These are phyloP conservation scores for Phaonia tiefii DNA, from an alignment of 2,888 invertebrate genomes.

Conservation along the genomic window DNA sequence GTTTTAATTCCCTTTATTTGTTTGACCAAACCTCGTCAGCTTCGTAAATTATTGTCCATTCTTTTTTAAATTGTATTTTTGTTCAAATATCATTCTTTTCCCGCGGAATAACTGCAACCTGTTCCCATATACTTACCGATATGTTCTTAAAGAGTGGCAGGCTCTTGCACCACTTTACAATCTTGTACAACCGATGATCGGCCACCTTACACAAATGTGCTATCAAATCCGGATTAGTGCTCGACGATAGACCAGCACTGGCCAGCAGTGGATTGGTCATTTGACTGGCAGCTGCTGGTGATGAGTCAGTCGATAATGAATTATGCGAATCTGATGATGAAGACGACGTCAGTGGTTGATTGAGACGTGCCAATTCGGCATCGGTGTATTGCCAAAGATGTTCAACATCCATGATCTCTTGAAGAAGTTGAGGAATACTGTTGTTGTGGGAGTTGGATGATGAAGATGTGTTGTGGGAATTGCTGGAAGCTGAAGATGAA, in stretches of 20 bases:
- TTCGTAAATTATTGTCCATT: too few relatives aligned
- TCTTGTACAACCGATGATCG: conserved; percentile 96
- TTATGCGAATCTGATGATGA: conserved; percentile 68
- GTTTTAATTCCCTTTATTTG: too few relatives aligned
- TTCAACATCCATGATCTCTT: conserved; percentile 98
- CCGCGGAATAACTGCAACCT: too few relatives aligned
- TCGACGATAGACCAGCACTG: conserved; percentile 81
- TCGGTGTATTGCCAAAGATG: conserved; percentile 97
- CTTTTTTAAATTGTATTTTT: too few relatives aligned
- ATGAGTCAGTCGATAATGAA: conserved; percentile 71
- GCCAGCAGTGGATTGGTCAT: conserved; percentile 83
- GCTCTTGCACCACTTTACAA: conserved; percentile 99
- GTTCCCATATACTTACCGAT: conserved; percentile 83
- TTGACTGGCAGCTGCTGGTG: conserved; percentile 73
- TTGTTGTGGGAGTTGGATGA: conserved; percentile 47
- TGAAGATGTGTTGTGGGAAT: conserved; percentile 55
- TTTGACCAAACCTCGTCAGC: too few relatives aligned
- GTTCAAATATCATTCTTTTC: too few relatives aligned
- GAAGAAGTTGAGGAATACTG: conserved; percentile 70
- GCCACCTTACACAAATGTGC: conserved; percentile 96
- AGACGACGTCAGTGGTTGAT: conserved; percentile 79
- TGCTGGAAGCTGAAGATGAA: conserved; percentile 45
- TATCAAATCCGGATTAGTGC: conserved; percentile 90
- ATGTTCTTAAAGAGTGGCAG: conserved; percentile 97
- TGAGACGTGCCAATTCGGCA: conserved; percentile 86